Base-by-base conservation (phyloP, 2,888 invertebrate species). In the Aphidoletes aphidimyza region DNA sequence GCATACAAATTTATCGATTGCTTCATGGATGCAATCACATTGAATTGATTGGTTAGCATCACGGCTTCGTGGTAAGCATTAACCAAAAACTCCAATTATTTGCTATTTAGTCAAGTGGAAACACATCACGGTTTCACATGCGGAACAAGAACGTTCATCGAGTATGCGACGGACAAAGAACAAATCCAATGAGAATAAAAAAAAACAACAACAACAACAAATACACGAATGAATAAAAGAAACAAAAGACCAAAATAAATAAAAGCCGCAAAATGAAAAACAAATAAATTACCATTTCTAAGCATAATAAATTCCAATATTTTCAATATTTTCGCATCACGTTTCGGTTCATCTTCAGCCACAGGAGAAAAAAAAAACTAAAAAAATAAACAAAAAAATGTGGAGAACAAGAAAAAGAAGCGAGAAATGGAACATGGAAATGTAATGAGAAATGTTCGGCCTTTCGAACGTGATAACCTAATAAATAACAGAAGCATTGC, bases 71-170 rank as follows among this genome's bases (percentile, higher is more conserved):
- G 69, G 69, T 3, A 30, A 69, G 69, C 69, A 69, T 69, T 30
- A 6, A 26, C 34, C 34, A 14, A 69, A n/a, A 69, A 69, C 30
- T 69, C 69, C 69, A 69, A 69, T 69, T 69, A 69, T 69, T 69
- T 69, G 69, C 69, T 69, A 69, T 11, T 69, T 69, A 69, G 69
- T 69, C 34, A 69, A 69, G 30, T 30, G 69, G 69, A 69, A 69
- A 69, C 30, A 30, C 22, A 54, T 26, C 14, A 30, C 9, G 69
- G 69, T 69, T 69, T 30, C 30, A 17, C 54, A 54, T n/a, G n/a
- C n/a, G n/a, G n/a, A 11, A 22, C 22, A 54, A 54, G 1, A 54
- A 54, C 22, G 26, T 54, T 26, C 26, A 54, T n/a, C 0, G 6
- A 22, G 26, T 22, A 14, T 42, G 42, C 42, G 6, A 9, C 69